Conservation (phyloP, 2,113 vertebrate species). For the Neodontobutis hainanensis region DNA sequence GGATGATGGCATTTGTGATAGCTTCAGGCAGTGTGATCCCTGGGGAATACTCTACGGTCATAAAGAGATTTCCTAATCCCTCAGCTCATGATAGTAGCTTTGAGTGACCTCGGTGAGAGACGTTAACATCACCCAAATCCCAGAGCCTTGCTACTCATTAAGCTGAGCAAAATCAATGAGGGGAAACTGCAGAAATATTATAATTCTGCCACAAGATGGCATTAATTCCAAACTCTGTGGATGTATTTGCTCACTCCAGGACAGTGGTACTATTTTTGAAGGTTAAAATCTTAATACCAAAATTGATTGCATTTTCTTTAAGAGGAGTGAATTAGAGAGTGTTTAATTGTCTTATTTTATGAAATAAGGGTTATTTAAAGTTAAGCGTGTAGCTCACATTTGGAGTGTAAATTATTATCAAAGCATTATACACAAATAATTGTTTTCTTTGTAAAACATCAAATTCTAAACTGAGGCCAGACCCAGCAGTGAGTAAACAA, state of each 20-base stretch:
- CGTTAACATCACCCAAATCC: slow-evolving; percentile 16
- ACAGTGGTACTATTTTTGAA: too few relatives aligned
- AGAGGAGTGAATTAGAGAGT: too few relatives aligned
- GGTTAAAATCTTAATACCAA: too few relatives aligned
- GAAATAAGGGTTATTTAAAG: too few relatives aligned
- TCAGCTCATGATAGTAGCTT: slow-evolving; percentile 25
- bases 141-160: slow-evolving; percentile 8
- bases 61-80: slow-evolving; percentile 37
- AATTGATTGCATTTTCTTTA: too few relatives aligned
- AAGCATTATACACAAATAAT: too few relatives aligned
- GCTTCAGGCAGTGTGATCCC: slow-evolving; percentile 35
- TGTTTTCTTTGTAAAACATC: slow-evolving; percentile 13
- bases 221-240: slow-evolving; percentile 14
- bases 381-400: too few relatives aligned
- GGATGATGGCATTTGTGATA: slow-evolving; percentile 51
- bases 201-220: slow-evolving; percentile 34
- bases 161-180: slow-evolving; percentile 13
- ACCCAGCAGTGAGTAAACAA: not conserved
- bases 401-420: too few relatives aligned
- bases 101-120: slow-evolving; percentile 51
- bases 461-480: not conserved
- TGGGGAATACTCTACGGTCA: slow-evolving; percentile 21
- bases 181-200: slow-evolving; percentile 23
- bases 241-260: not conserved
- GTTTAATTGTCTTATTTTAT: too few relatives aligned